phyloP scores from a whole-genome alignment of 2,113 vertebrate species.

The Pteronura brasiliensis region DNA sequence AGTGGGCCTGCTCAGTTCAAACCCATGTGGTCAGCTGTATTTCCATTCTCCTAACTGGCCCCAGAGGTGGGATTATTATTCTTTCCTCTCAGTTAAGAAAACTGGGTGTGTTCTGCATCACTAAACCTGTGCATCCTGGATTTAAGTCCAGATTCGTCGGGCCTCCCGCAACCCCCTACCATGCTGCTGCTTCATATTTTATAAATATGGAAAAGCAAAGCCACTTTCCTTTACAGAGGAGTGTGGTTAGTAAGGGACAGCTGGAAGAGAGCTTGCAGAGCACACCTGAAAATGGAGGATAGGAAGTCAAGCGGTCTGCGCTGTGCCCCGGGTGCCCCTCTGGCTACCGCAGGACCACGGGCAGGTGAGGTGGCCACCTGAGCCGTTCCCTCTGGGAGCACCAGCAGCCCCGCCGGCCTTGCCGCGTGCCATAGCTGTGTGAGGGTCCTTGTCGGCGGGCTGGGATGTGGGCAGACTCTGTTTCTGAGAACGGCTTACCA shows the following conservation, averaged over 20 bases:
- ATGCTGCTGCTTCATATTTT: not conserved
- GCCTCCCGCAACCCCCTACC: rapidly evolving
- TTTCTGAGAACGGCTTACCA: not conserved
- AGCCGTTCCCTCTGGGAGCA: rapidly evolving
- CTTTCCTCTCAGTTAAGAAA: not conserved
- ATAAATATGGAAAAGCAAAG: not conserved
- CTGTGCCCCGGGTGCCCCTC: rapidly evolving
- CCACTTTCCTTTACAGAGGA: not conserved
- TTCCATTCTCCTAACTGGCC: not conserved
- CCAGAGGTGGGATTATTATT: not conserved
- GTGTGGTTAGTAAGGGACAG: not conserved
- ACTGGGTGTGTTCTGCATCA: not conserved
- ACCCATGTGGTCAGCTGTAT: not conserved
- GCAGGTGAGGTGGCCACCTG: rapidly evolving
- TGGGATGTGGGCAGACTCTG: not conserved
- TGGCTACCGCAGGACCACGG: too few species aligned
- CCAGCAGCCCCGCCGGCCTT: not conserved
- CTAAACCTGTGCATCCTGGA: not conserved
- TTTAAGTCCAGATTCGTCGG: not conserved
- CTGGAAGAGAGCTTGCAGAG: not conserved
- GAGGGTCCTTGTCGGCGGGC: not conserved
- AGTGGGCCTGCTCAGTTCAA: not conserved
- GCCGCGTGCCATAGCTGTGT: not conserved
- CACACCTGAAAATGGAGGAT: not conserved
- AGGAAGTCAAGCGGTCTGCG: not conserved